phyloP scores from a whole-genome alignment of 2,888 invertebrate genomes.

The Aethes cnicana region DNA sequence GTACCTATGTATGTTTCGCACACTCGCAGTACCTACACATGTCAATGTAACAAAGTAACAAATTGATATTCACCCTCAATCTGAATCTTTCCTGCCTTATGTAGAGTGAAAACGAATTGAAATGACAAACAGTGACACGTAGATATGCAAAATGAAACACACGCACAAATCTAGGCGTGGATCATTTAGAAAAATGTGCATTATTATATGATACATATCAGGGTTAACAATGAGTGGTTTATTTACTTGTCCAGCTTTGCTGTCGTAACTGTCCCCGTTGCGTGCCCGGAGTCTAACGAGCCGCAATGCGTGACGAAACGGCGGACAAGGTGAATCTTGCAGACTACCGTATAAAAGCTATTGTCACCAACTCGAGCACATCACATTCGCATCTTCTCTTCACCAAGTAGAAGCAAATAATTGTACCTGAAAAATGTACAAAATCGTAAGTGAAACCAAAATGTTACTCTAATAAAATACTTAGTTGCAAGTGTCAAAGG shows the following conservation, averaged over 20 bases:
- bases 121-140: conserved; percentile 33
- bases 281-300: conserved; percentile 67
- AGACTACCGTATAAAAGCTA: conserved; percentile 72
- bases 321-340: conserved; percentile 75
- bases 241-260: conserved; percentile 41
- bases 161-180: conserved; percentile 10
- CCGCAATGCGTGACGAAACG: conserved; percentile 67
- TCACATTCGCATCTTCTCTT: conserved; percentile 65
- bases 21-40: too few relatives aligned
- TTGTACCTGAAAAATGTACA: conserved; percentile 67
- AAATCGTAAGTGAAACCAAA: conserved; percentile 55
- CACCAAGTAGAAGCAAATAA: conserved; percentile 53
- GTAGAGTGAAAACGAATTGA: conserved; percentile 34
- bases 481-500: not conserved
- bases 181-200: conserved; percentile 10
- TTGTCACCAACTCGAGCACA: conserved; percentile 59
- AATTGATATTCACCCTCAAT: conserved; percentile 14
- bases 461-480: not conserved
- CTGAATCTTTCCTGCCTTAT: conserved; percentile 8
- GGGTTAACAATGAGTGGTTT: conserved; percentile 44
- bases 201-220: conserved; percentile 4
- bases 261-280: conserved; percentile 60
- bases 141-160: conserved; percentile 25
- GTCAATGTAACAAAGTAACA: too few relatives aligned
- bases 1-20: too few relatives aligned